These are phyloP conservation scores for Diabrotica undecimpunctata DNA, from an alignment of 1,140 invertebrate species.

Conservation along the genomic window DNA sequence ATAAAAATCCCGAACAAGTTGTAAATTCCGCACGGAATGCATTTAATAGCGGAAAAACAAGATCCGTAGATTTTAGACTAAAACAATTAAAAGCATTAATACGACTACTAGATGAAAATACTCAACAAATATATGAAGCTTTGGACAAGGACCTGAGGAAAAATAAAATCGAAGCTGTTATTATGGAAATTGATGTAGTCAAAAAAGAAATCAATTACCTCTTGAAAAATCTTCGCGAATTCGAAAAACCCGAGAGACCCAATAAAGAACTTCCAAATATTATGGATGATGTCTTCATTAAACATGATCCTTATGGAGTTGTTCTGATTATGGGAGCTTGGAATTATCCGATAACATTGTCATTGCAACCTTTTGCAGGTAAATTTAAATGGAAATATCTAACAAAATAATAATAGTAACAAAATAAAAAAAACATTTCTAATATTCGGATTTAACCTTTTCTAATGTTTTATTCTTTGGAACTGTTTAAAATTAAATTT, in stretches of 20 bases:
- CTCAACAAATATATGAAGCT: conserved; percentile 67
- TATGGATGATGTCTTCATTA: conserved; percentile 62
- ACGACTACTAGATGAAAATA: conserved; percentile 77
- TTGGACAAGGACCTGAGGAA: conserved; percentile 76
- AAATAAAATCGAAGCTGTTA: conserved; percentile 63
- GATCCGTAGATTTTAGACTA: conserved; percentile 70
- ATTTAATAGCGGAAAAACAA: conserved; percentile 70
- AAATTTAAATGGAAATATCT: too few species aligned
- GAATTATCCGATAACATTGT: conserved; percentile 93
- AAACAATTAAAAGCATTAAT: conserved; percentile 67
- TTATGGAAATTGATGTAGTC: conserved; percentile 63
- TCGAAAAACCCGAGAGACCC: conserved; percentile 65
- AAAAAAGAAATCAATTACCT: conserved; percentile 63
- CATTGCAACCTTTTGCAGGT: conserved; percentile 60
- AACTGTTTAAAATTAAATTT: too few species aligned
- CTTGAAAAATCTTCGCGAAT: conserved; percentile 61
- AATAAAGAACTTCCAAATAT: conserved; percentile 64
- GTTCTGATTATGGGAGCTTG: conserved; percentile 89
- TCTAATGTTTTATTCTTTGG: too few species aligned
- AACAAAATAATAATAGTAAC: too few species aligned
- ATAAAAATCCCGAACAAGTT: conserved; percentile 9
- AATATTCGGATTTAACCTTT: too few species aligned
- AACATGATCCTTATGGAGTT: conserved; percentile 77
- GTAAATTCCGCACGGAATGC: conserved; percentile 32
- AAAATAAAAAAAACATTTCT: too few species aligned